Evolutionary conservation across 92 coral and sea anemone genomes (phyloP).

Genomic region (Bergia puertoricense): DNA sequence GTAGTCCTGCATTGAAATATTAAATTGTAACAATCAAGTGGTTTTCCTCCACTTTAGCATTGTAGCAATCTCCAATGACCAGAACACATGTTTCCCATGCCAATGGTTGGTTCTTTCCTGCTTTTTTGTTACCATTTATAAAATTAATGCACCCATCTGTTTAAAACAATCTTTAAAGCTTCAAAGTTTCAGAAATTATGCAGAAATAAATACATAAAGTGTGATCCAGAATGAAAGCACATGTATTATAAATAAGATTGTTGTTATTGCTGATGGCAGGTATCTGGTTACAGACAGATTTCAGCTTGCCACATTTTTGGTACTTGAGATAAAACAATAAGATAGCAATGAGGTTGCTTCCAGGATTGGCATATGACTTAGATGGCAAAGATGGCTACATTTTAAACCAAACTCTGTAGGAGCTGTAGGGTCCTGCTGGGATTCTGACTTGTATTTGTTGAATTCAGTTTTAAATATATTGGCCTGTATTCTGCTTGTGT

Average conservation of each 20-base stretch:
- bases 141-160: neutral
- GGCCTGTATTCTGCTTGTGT: slow-evolving; percentile 18
- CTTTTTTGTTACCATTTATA: neutral
- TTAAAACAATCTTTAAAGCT: neutral
- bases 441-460: slow-evolving; percentile 18
- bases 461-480: slow-evolving; percentile 13
- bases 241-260: neutral
- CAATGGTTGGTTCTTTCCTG: neutral
- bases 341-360: slow-evolving; percentile 4
- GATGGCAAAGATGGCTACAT: neutral
- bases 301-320: neutral
- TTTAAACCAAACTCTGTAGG: slow-evolving; percentile 3
- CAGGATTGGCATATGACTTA: neutral
- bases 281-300: slow-evolving; percentile 21
- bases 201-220: neutral
- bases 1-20: neutral
- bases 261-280: slow-evolving; percentile 20
- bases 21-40: neutral
- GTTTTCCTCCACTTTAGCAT: neutral
- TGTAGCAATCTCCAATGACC: neutral
- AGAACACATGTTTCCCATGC: neutral
- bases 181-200: neutral
- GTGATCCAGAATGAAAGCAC: neutral
- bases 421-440: slow-evolving; percentile 31
- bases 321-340: neutral